These are phyloP conservation scores for Trinectes maculatus DNA, from an alignment of 2,113 vertebrate genomes.

Conservation along the genomic window DNA sequence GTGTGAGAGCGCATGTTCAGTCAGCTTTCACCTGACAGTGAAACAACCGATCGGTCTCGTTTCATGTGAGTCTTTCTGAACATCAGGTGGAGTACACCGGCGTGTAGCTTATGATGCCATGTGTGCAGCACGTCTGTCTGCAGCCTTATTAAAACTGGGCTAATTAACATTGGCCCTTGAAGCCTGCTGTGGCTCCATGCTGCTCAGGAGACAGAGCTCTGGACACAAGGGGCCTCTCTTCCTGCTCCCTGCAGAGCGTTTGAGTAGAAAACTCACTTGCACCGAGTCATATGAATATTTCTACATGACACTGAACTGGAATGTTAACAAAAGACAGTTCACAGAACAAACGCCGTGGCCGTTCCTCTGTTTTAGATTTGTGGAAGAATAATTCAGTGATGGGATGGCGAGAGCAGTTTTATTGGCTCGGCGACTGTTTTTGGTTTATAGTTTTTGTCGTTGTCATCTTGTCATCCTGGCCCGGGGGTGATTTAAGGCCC, in stretches of 20 bases:
- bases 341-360: conserved; percentile 19
- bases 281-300: conserved; percentile 70
- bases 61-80: no score
- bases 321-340: conserved; percentile 64
- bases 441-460: conserved; percentile 37
- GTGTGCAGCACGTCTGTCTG: conserved; percentile 77
- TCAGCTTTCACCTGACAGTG: conserved; percentile 10
- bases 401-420: conserved; percentile 26
- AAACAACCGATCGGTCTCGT: no score
- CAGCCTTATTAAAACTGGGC: conserved; percentile 80
- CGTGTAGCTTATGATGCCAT: conserved; percentile 52
- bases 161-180: conserved; percentile 78
- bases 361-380: conserved; percentile 19
- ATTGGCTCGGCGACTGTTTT: neutral
- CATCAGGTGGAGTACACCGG: conserved; percentile 25
- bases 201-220: conserved; percentile 67
- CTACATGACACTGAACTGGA: conserved; percentile 69
- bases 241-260: conserved; percentile 73
- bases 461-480: conserved; percentile 42
- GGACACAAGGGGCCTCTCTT: conserved; percentile 74
- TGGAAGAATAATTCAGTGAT: conserved; percentile 21
- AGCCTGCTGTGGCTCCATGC: conserved; percentile 76
- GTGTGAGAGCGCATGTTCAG: conserved; percentile 2
- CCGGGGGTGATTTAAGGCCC: conserved; percentile 38
- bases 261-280: conserved; percentile 67